Conservation (phyloP, 2,797 vertebrate genomes). For the Diceros bicornis region DNA sequence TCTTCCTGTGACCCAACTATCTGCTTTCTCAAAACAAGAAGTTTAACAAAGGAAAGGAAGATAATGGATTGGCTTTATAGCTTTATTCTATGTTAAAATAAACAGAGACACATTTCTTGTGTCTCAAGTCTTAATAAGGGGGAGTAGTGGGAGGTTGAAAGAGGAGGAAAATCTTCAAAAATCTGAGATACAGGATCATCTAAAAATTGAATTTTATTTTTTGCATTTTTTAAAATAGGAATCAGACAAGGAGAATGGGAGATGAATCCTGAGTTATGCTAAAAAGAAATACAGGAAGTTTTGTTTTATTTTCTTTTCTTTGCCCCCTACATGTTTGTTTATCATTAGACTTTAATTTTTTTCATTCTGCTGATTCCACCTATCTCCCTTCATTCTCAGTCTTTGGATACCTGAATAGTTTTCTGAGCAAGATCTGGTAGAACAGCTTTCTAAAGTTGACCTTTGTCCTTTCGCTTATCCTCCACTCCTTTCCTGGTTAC, state of each 20-base stretch:
- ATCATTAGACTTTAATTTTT: conserved; percentile 70
- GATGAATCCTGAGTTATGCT: neutral
- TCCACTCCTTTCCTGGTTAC: conserved; percentile 4
- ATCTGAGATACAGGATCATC: neutral
- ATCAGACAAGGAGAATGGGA: neutral
- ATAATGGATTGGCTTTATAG: conserved; percentile 40
- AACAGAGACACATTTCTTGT: conserved; percentile 61
- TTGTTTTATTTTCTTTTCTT: conserved; percentile 45
- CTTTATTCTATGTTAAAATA: conserved; percentile 61
- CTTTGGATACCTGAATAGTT: conserved; percentile 77
- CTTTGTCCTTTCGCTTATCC: conserved; percentile 85
- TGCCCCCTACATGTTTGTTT: neutral
- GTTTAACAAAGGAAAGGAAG: conserved; percentile 43
- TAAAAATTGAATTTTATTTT: conserved; percentile 58
- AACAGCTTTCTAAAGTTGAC: conserved; percentile 80
- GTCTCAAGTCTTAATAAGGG: neutral
- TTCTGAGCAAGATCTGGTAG: conserved; percentile 75
- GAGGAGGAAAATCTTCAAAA: conserved; percentile 35
- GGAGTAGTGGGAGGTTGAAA: neutral
- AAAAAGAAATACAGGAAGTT: neutral
- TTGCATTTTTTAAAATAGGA: neutral
- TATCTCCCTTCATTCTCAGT: neutral
- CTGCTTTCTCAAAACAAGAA: conserved; percentile 29
- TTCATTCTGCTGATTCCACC: conserved; percentile 71
- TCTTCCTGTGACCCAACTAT: conserved; percentile 17